Conservation (phyloP, 2,113 vertebrate genomes). For the Callocephalon fimbriatum region DNA sequence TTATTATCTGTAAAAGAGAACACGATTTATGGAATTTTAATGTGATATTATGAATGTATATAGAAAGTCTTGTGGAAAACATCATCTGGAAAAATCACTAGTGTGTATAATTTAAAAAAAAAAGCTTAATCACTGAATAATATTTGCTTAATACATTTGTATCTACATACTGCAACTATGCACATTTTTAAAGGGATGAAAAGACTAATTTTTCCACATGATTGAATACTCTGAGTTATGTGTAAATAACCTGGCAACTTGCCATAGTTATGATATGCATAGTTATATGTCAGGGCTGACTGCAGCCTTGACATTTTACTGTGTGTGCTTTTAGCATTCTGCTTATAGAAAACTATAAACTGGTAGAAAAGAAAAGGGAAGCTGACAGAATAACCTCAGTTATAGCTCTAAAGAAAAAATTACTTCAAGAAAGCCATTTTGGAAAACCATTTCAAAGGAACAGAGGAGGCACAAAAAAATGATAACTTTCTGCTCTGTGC, state of each 20-base stretch:
- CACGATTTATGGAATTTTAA: background rate
- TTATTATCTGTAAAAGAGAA: slow-evolving; percentile 16
- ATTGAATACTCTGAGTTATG: background rate
- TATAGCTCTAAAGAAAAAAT: slow-evolving; percentile 44
- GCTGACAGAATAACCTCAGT: slow-evolving; percentile 6
- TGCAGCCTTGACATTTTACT: background rate
- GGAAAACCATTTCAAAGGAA: slow-evolving; percentile 40
- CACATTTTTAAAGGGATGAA: background rate
- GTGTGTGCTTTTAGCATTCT: slow-evolving; percentile 29
- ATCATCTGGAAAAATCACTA: background rate
- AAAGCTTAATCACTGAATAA: background rate
- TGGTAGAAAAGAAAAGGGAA: background rate
- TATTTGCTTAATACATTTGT: background rate
- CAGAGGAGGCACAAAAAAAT: slow-evolving; percentile 12
- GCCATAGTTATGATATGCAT: background rate
- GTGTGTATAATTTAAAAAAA: background rate
- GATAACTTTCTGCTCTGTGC: background rate
- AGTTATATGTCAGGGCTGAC: background rate
- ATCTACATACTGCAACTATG: background rate
- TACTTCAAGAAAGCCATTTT: slow-evolving; percentile 32
- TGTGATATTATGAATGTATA: background rate
- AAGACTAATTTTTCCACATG: slow-evolving; percentile 18
- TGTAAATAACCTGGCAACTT: slow-evolving; percentile 60
- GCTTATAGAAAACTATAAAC: slow-evolving; percentile 32
- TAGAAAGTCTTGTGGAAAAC: background rate